Evolutionary conservation across 2,113 vertebrate species (phyloP), one percentile per base, ranked within the genome.

Genomic region (Nothoprocta pentlandii): DNA sequence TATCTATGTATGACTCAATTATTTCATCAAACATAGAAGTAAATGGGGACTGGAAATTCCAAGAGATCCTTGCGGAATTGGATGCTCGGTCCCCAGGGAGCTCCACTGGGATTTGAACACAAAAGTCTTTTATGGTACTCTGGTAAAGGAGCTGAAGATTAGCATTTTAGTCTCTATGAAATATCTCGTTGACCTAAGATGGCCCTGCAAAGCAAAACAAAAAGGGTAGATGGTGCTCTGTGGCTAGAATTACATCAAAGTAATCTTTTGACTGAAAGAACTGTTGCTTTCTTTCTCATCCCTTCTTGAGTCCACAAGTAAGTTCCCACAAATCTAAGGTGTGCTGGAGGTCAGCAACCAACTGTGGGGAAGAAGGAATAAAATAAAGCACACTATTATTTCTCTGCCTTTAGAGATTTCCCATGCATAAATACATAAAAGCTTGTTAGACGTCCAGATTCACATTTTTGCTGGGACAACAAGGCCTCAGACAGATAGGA

Each of bases 71-170:
- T 36, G 64, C 7, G 36, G 64, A 91, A n/a, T 6, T 32, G 47
- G 11, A 46, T 75, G 6, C 19, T 77, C 22, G 5, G 54, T 80
- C 80, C n/a, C 51, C 34, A 58, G 4, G 0, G 0, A 71, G 28
- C 0, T 0, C 8, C 42, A 85, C 11, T 49, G 26, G 7, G 8
- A 80, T 79, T 39, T 36, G 25, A n/a, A 4, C 4, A 46, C 73
- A 90, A 68, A 87, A 2, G 0, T 12, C 78, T 12, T 53, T 56
- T 56, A 56, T 30, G 21, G 25, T 68, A 25, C 9, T 58, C 3
- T 36, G 28, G 39, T 53, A 53, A 84, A 2, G 16, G 28, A 86
- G 14, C 12, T 63, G 19, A 62, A 78, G 66, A 75, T 44, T 11
- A 71, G 5, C 7, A 12, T 71, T 90, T 82, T 39, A 56, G 9